These are phyloP conservation scores for Ellobium chinense DNA, from an alignment of 2,888 invertebrate species.

Conservation along the genomic window DNA sequence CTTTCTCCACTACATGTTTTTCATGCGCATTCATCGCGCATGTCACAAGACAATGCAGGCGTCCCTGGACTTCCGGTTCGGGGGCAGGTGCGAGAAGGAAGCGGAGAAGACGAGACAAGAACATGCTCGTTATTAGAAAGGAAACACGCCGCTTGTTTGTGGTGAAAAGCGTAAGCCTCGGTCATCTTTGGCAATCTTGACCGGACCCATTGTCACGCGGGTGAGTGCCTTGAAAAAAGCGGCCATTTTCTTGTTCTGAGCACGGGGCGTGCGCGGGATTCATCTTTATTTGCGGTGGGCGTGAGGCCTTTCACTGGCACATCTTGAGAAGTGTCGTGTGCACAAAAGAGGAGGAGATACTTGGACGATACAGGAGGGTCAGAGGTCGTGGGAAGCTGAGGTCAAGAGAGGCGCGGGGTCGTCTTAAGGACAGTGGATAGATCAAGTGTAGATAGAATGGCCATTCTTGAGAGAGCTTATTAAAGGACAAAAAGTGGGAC, in stretches of 20 bases:
- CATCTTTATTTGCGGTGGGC: slow-evolving; percentile 41
- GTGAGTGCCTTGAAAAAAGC: not conserved
- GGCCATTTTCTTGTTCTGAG: not conserved
- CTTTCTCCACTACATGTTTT: not conserved
- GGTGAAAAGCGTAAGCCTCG: slow-evolving; percentile 30
- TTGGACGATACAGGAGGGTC: slow-evolving; percentile 35
- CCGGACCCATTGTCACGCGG: slow-evolving; percentile 15
- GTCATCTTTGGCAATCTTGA: slow-evolving; percentile 44
- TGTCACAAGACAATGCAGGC: slow-evolving; percentile 29
- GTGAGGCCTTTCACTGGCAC: slow-evolving; percentile 6
- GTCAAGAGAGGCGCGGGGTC: slow-evolving; percentile 39
- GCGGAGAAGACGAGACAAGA: not conserved
- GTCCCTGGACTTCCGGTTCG: slow-evolving; percentile 24
- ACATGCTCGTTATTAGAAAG: slow-evolving; percentile 17
- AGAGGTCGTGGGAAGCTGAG: slow-evolving; percentile 44
- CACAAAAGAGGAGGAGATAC: slow-evolving; percentile 33
- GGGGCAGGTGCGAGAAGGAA: slow-evolving; percentile 28
- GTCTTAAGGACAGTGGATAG: slow-evolving; percentile 33
- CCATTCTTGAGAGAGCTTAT: slow-evolving; percentile 25
- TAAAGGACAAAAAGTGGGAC: slow-evolving; percentile 18
- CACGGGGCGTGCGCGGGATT: slow-evolving; percentile 8
- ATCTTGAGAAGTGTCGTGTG: slow-evolving; percentile 40
- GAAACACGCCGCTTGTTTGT: slow-evolving; percentile 26
- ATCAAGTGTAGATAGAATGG: slow-evolving; percentile 43
- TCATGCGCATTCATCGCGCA: slow-evolving; percentile 14